phyloP scores from a whole-genome alignment of 2,888 invertebrate species.

The Nowickia ferox region DNA sequence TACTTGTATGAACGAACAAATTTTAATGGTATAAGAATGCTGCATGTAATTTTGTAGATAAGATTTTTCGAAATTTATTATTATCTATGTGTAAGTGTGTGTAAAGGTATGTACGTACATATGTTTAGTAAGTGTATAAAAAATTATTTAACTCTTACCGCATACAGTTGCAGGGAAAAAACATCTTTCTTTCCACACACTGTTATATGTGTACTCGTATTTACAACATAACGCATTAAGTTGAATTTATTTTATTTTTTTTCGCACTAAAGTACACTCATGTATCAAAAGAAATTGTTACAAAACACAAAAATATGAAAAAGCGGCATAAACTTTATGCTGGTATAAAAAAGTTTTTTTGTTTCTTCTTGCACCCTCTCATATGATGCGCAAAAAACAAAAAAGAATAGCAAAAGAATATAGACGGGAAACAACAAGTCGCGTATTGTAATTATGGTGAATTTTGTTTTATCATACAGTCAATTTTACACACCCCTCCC shows the following conservation, averaged over 20 bases:
- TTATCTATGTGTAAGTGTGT: not conserved
- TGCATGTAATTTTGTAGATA: constrained; percentile 54
- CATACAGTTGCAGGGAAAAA: not conserved
- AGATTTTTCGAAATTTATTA: constrained; percentile 14
- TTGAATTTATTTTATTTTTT: constrained; percentile 15
- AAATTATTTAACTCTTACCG: constrained; percentile 6
- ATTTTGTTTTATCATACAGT: constrained; percentile 69
- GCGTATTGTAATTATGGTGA: constrained; percentile 72
- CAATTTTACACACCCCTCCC: constrained; percentile 34
- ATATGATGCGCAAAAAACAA: not conserved
- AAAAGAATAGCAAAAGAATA: not conserved
- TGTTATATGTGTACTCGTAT: not conserved
- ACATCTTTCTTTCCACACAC: not conserved
- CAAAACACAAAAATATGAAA: constrained; percentile 14
- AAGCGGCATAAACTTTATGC: not conserved
- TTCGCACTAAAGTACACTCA: constrained; percentile 16
- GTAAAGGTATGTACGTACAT: not conserved
- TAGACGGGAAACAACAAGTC: constrained; percentile 62
- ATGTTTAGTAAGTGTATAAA: not conserved
- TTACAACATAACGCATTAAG: constrained; percentile 14
- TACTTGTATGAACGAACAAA: not conserved
- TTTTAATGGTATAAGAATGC: constrained; percentile 16
- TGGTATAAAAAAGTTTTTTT: not conserved
- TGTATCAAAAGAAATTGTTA: constrained; percentile 44
- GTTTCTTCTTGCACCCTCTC: not conserved